Evolutionary conservation across 1,140 invertebrate genomes (phyloP).

Genomic region (Aradophagus sp.): DNA sequence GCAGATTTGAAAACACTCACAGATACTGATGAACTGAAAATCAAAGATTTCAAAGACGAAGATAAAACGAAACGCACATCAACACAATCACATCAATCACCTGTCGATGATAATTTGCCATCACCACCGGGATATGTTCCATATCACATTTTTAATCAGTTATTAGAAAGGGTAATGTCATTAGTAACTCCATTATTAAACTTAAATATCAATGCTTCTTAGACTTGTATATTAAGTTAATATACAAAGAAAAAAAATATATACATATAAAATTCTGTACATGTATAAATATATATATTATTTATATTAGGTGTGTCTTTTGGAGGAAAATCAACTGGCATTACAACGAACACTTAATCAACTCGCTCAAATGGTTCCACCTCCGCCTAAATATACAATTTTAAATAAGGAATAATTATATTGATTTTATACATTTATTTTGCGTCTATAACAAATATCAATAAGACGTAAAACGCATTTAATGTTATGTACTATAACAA

Average conservation of each 20-base stretch:
- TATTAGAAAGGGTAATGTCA: conserved; percentile 67
- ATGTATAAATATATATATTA: not conserved
- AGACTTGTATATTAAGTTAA: too few relatives aligned
- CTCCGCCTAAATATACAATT: conserved; percentile 58
- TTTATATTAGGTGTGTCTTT: conserved; percentile 61
- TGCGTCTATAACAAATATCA: conserved; percentile 54
- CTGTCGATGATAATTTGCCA: conserved; percentile 46
- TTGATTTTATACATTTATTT: conserved; percentile 29
- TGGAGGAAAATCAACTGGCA: conserved; percentile 69
- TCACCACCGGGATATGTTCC: conserved; percentile 67
- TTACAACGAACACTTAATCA: conserved; percentile 67
- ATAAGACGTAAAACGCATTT: conserved; percentile 26
- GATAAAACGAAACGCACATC: conserved; percentile 52
- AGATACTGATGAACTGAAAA: conserved; percentile 60
- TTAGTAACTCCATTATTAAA: conserved; percentile 2
- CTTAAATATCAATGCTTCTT: not conserved
- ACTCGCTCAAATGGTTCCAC: conserved; percentile 63
- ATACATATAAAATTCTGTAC: too few relatives aligned
- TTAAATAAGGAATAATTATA: conserved; percentile 64
- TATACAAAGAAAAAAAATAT: too few relatives aligned
- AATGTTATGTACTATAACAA: too few relatives aligned
- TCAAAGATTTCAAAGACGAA: conserved; percentile 55
- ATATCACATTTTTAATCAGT: conserved; percentile 69
- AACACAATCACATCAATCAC: conserved; percentile 37
- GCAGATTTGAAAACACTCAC: conserved; percentile 50